phyloP scores from a whole-genome alignment of 1,140 invertebrate genomes.

The Drepana arcuata region DNA sequence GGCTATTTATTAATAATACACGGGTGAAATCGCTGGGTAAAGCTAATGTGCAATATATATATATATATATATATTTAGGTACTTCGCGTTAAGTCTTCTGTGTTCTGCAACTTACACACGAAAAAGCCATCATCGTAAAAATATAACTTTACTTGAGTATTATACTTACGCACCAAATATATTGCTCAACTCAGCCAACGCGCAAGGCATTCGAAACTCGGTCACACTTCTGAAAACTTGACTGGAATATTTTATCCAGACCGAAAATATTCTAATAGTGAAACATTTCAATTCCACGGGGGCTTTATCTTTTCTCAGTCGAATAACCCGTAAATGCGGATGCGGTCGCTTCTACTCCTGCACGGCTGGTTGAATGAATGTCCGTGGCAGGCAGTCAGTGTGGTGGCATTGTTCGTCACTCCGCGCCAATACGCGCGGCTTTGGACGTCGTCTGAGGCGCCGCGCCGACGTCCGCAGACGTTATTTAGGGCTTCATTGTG shows the following conservation, averaged over 20 bases:
- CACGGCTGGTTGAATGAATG: slow-evolving; percentile 23
- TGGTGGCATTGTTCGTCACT: slow-evolving; percentile 53
- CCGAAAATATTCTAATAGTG: slow-evolving; percentile 17
- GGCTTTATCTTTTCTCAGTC: slow-evolving; percentile 43
- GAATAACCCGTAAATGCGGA: slow-evolving; percentile 35
- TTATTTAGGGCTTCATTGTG: slow-evolving; percentile 66
- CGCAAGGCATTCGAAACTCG: no score
- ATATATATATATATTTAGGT: no score
- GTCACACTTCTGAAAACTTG: slow-evolving; percentile 6
- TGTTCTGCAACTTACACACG: no score
- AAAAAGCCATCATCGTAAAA: no score
- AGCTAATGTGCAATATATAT: no score
- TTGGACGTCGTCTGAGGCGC: slow-evolving; percentile 46
- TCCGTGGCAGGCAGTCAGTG: slow-evolving; percentile 34
- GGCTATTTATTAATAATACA: no score
- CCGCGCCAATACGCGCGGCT: slow-evolving; percentile 19
- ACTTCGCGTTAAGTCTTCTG: no score
- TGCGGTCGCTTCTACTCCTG: slow-evolving; percentile 18
- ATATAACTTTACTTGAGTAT: no score
- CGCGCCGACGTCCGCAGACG: slow-evolving; percentile 39
- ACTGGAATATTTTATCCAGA: slow-evolving; percentile 6
- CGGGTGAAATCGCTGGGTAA: no score
- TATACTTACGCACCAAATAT: no score
- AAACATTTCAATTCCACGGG: slow-evolving; percentile 22
- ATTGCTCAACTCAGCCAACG: no score